phyloP scores from a whole-genome alignment of 1,140 invertebrate genomes.

The Hypsibius dujardini region DNA sequence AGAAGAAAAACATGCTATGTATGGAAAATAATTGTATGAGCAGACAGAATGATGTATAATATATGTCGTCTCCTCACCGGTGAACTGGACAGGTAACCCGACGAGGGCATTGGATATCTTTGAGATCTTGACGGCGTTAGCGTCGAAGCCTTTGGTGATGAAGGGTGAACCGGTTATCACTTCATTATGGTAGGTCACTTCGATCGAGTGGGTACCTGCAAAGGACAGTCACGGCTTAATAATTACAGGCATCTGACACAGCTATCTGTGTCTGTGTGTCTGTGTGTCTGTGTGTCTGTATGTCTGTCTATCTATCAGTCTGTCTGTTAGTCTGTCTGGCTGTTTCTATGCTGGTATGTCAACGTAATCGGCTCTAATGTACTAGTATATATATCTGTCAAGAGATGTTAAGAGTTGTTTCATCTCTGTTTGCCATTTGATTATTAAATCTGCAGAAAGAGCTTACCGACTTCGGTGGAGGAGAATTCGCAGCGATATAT shows the following conservation, averaged over 20 bases:
- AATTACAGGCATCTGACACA: no score
- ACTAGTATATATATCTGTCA: no score
- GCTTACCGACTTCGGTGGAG: slow-evolving; percentile 53
- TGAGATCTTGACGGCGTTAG: slow-evolving; percentile 69
- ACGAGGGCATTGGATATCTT: slow-evolving; percentile 48
- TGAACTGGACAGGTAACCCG: slow-evolving; percentile 30
- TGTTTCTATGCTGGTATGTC: no score
- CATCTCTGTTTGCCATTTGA: no score
- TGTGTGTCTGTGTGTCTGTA: no score
- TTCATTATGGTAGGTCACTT: slow-evolving; percentile 63
- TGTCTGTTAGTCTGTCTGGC: no score
- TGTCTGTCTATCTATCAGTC: no score
- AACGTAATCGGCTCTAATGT: no score
- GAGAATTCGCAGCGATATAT: slow-evolving; percentile 72
- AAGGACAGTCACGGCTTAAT: no score
- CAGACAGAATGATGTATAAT: not conserved
- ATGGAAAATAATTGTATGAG: no score
- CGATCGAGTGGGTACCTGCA: slow-evolving; percentile 64
- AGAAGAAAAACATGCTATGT: slow-evolving; percentile 19
- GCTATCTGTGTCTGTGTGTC: no score
- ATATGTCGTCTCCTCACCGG: slow-evolving; percentile 24
- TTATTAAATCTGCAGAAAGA: not conserved
- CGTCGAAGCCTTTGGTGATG: slow-evolving; percentile 77
- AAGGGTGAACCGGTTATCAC: slow-evolving; percentile 65
- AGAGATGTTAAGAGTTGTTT: no score